Evolutionary conservation across 1,140 invertebrate species (phyloP).

Genomic region (Drosophila ohnishii): DNA sequence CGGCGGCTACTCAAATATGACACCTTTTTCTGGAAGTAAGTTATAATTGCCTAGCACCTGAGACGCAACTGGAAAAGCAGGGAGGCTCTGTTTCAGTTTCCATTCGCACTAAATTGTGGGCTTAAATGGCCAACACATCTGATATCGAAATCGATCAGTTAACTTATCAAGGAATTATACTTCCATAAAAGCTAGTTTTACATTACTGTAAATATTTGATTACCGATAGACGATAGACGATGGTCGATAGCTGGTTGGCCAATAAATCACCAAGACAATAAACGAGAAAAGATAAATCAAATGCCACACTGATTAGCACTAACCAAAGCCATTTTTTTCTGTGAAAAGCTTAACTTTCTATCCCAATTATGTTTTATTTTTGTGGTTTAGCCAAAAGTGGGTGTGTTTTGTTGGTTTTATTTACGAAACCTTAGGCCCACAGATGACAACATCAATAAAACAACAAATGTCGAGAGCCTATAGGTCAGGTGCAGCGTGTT

Average conservation of each 20-base stretch:
- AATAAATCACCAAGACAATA: conserved; percentile 42
- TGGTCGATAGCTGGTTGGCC: not conserved
- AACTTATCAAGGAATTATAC: conserved; percentile 28
- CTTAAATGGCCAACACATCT: conserved; percentile 37
- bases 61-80: conserved; percentile 18
- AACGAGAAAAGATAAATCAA: conserved; percentile 41
- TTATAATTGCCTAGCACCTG: conserved; percentile 45
- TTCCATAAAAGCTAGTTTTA: conserved; percentile 39
- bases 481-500: conserved; percentile 64
- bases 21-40: conserved; percentile 52
- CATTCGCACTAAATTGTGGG: conserved; percentile 30
- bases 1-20: conserved; percentile 49
- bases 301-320: conserved; percentile 33
- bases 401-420: conserved; percentile 68
- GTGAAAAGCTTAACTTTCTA: conserved; percentile 35
- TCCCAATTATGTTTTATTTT: conserved; percentile 27
- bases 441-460: conserved; percentile 32
- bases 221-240: not conserved
- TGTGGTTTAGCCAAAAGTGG: conserved; percentile 44
- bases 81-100: not conserved
- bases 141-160: conserved; percentile 8
- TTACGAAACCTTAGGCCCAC: conserved; percentile 45
- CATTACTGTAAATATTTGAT: conserved; percentile 50
- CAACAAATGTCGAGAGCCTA: conserved; percentile 11
- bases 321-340: conserved; percentile 6